phyloP scores from a whole-genome alignment of 2,797 vertebrate species.

The Oreortyx pictus region DNA sequence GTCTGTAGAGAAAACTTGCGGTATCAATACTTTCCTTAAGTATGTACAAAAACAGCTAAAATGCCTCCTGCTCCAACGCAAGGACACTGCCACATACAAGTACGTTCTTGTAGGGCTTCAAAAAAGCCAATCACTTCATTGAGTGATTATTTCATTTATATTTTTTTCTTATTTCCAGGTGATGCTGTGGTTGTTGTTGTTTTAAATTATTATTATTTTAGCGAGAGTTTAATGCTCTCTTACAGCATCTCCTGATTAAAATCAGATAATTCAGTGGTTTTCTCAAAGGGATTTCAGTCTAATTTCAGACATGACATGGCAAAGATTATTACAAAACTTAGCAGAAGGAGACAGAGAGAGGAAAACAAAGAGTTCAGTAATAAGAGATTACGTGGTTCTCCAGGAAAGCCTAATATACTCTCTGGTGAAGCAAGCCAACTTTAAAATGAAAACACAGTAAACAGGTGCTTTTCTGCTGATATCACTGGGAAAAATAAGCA shows the following conservation, averaged over 20 bases:
- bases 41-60: slow-evolving; percentile 9
- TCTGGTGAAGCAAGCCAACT: not conserved
- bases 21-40: not conserved
- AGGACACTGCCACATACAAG: not conserved
- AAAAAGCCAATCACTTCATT: not conserved
- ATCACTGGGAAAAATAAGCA: slow-evolving; percentile 8
- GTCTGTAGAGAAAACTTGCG: not conserved
- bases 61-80: not conserved
- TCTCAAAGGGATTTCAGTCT: slow-evolving; percentile 23
- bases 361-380: not conserved
- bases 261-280: not conserved
- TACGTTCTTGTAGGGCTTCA: not conserved
- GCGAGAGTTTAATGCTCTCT: slow-evolving; percentile 22
- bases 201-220: not conserved
- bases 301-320: slow-evolving; percentile 39
- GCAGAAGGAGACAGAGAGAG: not conserved
- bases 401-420: not conserved
- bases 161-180: slow-evolving; percentile 46
- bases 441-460: slow-evolving; percentile 26
- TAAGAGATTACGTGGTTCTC: slow-evolving; percentile 2
- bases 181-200: not conserved
- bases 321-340: slow-evolving; percentile 19
- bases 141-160: slow-evolving; percentile 27
- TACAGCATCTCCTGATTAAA: slow-evolving; percentile 44
- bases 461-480: slow-evolving; percentile 1